These are phyloP conservation scores for Thamnophis elegans DNA, from an alignment of 2,797 vertebrate genomes.

Conservation along the genomic window DNA sequence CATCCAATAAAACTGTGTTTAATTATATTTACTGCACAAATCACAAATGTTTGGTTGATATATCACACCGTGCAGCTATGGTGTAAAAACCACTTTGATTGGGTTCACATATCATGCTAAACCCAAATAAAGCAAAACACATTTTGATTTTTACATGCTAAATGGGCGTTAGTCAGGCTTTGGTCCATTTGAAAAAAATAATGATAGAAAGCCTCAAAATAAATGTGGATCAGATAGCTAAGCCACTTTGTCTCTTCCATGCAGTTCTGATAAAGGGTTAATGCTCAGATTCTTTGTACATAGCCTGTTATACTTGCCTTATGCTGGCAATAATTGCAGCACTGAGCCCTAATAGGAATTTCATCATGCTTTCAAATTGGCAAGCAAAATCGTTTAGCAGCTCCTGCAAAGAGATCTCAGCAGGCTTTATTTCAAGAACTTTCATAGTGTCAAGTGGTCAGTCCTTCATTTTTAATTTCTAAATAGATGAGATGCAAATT, in stretches of 20 bases:
- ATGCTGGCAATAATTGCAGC: constrained; percentile 56
- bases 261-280: constrained; percentile 31
- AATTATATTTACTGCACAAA: not conserved
- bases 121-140: not conserved
- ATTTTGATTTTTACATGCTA: not conserved
- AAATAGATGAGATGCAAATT: constrained; percentile 69
- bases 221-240: not conserved
- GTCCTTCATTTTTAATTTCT: constrained; percentile 71
- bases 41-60: not conserved
- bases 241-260: not conserved
- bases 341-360: constrained; percentile 58
- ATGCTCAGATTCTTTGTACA: constrained; percentile 40
- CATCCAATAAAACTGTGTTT: not conserved
- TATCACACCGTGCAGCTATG: not conserved
- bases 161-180: not conserved
- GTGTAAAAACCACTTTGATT: not conserved
- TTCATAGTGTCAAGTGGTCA: constrained; percentile 70
- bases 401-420: constrained; percentile 68
- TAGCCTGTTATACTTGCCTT: constrained; percentile 50
- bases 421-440: constrained; percentile 68
- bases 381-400: constrained; percentile 62
- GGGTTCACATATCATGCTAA: not conserved
- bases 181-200: not conserved
- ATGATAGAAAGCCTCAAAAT: not conserved
- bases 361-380: constrained; percentile 63